Base-by-base conservation (phyloP, 2,888 invertebrate genomes). In the Agapostemon virescens region DNA sequence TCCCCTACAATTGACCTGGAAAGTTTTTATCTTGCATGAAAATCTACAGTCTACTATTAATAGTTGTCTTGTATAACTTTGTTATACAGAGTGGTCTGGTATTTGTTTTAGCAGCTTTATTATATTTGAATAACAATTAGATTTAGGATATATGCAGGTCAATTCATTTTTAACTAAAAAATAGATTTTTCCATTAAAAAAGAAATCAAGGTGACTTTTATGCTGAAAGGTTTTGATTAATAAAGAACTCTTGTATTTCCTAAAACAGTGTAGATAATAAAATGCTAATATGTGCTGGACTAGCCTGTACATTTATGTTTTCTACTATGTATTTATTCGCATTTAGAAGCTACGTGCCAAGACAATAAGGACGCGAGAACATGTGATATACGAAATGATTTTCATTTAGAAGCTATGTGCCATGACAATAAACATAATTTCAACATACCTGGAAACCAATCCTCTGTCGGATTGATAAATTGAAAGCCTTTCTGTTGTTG, bases 401-500 rank as follows among this genome's bases (percentile, higher is more conserved):
- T 61, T 7, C 33, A 33, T 61, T 9, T 9, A 61, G 7, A 33
- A 61, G 55, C 55, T 26, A 55, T 55, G 26, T 30, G 7, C 61
- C 61, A 61, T 61, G 61, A 61, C 61, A 61, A 61, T 61, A 61
- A 33, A 61, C 33, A 33, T 63, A 63, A 63, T 30, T 30, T 36
- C n/a, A 38, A 69, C 36, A 0, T 91, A 95, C 96, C 97, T 91
- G 97, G 97, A 92, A 97, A 98, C 97, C 97, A 97, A 85, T 96
- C 95, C 87, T 98, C 96, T 0, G 96, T 96, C 1, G 98, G 98
- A 93, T 97, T 97, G 70, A 98, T 94, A 91, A 95, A 95, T 90
- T 97, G 97, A 92, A 97, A 98, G 67, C 98, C 98, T 87, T 96
- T 95, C 92, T 97, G 97, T 89, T 95, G 94, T 90, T 95, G 95